Base-by-base conservation (phyloP, 2,797 vertebrate species). In the Brotula barbata region DNA sequence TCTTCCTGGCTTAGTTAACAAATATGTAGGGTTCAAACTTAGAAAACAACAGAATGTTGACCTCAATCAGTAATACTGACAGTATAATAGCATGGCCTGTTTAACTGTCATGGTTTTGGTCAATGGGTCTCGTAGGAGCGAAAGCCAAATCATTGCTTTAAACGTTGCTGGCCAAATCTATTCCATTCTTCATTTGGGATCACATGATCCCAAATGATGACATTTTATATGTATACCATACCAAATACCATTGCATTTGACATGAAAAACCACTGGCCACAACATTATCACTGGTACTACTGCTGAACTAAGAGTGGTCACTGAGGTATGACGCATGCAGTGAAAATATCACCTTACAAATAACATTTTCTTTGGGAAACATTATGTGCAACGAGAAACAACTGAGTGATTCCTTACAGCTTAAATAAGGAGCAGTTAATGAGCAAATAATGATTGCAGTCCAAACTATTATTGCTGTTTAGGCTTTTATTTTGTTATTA, bases 381-480 rank as follows among this genome's bases (percentile, higher is more conserved):
- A n/a, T n/a, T n/a, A n/a, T n/a, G n/a, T n/a, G n/a, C n/a, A n/a
- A n/a, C n/a, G n/a, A n/a, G n/a, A n/a, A 62, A 77, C 61, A 28
- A 55, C 31, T 46, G 50, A 59, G 48, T 62, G 66, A 64, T 73
- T 73, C 71, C 44, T 71, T 60, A 44, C 48, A 71, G 58, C 60
- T 43, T n/a, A 7, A 28, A 4, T 28, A 41, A 47, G 62, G 13
- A 22, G 33, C 64, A 69, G 50, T 63, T 78, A 78, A 84, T 85
- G n/a, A n/a, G n/a, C 55, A 73, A 56, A 58, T 64, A 50, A 54
- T 81, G 77, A 81, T 74, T 81, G 73, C 58, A 50, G 22, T 33
- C 49, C 68, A 64, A 76, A 71, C 33, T 19, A 39, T 55, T 63
- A 48, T 21, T 60, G 40, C 11, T 33, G 9, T 12, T 57, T 49